Evolutionary conservation across 2,888 invertebrate genomes (phyloP).

Genomic region (Tuta absoluta): DNA sequence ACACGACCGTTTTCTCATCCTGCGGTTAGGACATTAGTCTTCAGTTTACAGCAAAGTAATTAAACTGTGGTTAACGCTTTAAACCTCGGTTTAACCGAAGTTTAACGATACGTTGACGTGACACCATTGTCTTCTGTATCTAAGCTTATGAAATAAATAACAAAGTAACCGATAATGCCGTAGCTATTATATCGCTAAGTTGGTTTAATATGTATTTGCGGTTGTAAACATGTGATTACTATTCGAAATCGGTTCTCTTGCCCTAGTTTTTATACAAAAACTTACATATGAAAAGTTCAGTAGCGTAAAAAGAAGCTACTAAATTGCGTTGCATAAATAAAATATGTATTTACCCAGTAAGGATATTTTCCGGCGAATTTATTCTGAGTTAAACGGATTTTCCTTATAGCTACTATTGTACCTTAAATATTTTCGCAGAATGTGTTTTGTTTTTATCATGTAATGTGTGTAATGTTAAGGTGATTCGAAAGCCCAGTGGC

Average conservation of each 20-base stretch:
- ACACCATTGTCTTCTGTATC: constrained; percentile 56
- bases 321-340: too few relatives aligned
- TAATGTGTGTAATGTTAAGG: too few relatives aligned
- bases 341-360: too few relatives aligned
- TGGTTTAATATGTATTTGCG: background rate
- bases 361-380: too few relatives aligned
- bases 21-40: constrained; percentile 74
- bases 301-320: too few relatives aligned
- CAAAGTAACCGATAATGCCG: constrained; percentile 30
- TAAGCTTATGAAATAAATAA: constrained; percentile 35
- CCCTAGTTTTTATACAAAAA: background rate
- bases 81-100: constrained; percentile 57
- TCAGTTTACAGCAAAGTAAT: constrained; percentile 66
- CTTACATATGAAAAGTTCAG: too few relatives aligned
- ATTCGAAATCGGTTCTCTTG: background rate
- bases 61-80: constrained; percentile 60
- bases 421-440: too few relatives aligned
- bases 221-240: background rate
- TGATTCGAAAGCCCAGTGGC: too few relatives aligned
- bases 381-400: too few relatives aligned
- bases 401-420: too few relatives aligned
- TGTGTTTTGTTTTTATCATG: too few relatives aligned
- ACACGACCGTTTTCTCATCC: constrained; percentile 39
- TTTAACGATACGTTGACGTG: constrained; percentile 53
- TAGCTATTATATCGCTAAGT: constrained; percentile 22